Percentiles rank a stretch among this genome's conserved stretches.
Conservation (phyloP, 2,113 vertebrate genomes). For the Pseudonaja textilis region DNA sequence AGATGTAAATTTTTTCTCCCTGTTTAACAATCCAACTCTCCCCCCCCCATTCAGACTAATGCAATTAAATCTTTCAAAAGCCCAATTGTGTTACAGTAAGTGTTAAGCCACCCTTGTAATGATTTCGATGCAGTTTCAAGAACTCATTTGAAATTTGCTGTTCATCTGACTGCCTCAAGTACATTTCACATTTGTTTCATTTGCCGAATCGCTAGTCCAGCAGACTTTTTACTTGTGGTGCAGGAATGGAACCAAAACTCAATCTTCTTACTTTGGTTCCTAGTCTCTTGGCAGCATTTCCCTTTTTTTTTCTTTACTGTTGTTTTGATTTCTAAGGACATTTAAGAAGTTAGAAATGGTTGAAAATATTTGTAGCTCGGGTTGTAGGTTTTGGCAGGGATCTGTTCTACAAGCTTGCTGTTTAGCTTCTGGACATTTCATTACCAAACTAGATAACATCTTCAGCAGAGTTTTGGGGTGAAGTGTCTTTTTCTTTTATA, state of each 20-base stretch:
- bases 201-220: slow-evolving; percentile 1
- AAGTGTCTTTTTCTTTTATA: neutral
- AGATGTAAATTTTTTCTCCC: neutral
- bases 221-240: neutral
- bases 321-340: neutral
- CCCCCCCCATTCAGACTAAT: neutral
- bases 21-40: neutral
- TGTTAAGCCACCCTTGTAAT: slow-evolving; percentile 29
- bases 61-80: slow-evolving; percentile 17
- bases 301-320: neutral
- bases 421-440: neutral
- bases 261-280: neutral
- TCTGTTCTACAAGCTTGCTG: neutral
- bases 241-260: neutral
- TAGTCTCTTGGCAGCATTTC: neutral
- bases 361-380: neutral
- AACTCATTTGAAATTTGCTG: slow-evolving; percentile 23
- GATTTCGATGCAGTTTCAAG: slow-evolving; percentile 16
- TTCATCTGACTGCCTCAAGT: slow-evolving; percentile 9
- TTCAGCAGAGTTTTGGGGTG: neutral
- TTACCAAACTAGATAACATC: neutral
- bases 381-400: neutral
- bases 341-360: neutral
- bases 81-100: neutral
- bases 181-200: slow-evolving; percentile 22